Conservation (phyloP, 1,140 invertebrate species). For the Lucilia cuprina region DNA sequence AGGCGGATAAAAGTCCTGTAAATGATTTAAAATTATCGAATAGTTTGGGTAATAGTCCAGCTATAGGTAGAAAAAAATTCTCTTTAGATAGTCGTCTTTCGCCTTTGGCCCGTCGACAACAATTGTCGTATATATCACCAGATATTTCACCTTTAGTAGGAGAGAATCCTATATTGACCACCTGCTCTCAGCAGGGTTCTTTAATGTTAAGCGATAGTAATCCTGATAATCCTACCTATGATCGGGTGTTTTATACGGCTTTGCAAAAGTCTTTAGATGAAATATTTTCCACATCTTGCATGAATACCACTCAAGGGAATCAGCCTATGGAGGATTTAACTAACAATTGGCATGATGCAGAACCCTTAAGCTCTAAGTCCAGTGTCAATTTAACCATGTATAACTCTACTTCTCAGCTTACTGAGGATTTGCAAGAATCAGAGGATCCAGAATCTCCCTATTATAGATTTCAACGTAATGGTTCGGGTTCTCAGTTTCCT, state of each 20-base stretch:
- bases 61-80: constrained; percentile 54
- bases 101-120: constrained; percentile 32
- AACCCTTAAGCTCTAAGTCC: constrained; percentile 58
- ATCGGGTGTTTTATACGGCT: constrained; percentile 54
- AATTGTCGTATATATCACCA: constrained; percentile 26
- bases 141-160: constrained; percentile 23
- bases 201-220: constrained; percentile 12
- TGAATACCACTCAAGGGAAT: not conserved
- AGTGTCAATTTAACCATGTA: constrained; percentile 60
- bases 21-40: constrained; percentile 39
- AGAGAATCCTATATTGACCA: not conserved
- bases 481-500: constrained; percentile 57
- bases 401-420: constrained; percentile 48
- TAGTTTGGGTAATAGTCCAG: constrained; percentile 58
- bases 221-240: constrained; percentile 58
- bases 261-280: constrained; percentile 44
- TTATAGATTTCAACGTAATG: constrained; percentile 54
- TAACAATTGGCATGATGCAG: constrained; percentile 38
- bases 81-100: constrained; percentile 50
- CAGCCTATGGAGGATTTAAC: not conserved
- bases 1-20: constrained; percentile 33
- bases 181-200: constrained; percentile 28
- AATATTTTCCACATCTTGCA: constrained; percentile 41
- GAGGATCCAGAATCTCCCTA: constrained; percentile 35
- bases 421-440: constrained; percentile 32